Percentiles rank a stretch among this genome's conserved stretches.
These are phyloP conservation scores for Rhyzopertha dominica DNA, from an alignment of 1,140 invertebrate species.

Conservation along the genomic window DNA sequence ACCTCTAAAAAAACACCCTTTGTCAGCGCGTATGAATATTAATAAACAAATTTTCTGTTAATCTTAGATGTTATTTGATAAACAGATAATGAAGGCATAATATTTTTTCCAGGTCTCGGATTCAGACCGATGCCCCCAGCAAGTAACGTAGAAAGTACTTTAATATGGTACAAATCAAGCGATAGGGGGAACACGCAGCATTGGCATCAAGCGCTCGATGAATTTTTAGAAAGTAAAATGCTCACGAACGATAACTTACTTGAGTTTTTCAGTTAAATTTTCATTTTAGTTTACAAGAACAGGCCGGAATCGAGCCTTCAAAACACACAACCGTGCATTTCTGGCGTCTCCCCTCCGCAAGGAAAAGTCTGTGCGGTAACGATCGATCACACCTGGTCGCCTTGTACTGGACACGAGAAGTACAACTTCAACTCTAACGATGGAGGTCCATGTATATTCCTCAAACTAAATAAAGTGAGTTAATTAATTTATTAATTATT, in stretches of 20 bases:
- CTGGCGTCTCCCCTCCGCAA: constrained; percentile 54
- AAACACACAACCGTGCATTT: constrained; percentile 63
- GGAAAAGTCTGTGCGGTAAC: constrained; percentile 68
- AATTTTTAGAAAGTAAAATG: constrained; percentile 73
- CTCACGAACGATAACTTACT: too few species aligned
- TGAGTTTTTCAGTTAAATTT: constrained; percentile 61
- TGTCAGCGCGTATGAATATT: too few species aligned
- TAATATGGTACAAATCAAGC: constrained; percentile 86
- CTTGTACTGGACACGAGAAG: constrained; percentile 58
- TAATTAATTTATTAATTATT: constrained; percentile 3
- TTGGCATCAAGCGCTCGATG: constrained; percentile 68
- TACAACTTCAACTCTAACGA: constrained; percentile 62
- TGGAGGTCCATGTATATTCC: constrained; percentile 74
- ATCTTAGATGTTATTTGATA: too few species aligned
- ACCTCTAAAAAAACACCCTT: too few species aligned
- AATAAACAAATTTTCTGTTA: too few species aligned
- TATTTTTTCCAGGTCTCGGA: constrained; percentile 66
- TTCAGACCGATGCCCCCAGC: constrained; percentile 82
- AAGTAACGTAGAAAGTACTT: constrained; percentile 81
- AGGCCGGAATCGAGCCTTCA: constrained; percentile 59
- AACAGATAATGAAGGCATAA: too few species aligned
- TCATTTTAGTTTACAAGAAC: constrained; percentile 48
- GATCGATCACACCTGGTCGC: constrained; percentile 59
- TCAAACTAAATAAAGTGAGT: constrained; percentile 75
- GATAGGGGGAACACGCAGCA: constrained; percentile 66